Conservation (phyloP, 1,140 invertebrate species). For the Drosophila tsacasi region DNA sequence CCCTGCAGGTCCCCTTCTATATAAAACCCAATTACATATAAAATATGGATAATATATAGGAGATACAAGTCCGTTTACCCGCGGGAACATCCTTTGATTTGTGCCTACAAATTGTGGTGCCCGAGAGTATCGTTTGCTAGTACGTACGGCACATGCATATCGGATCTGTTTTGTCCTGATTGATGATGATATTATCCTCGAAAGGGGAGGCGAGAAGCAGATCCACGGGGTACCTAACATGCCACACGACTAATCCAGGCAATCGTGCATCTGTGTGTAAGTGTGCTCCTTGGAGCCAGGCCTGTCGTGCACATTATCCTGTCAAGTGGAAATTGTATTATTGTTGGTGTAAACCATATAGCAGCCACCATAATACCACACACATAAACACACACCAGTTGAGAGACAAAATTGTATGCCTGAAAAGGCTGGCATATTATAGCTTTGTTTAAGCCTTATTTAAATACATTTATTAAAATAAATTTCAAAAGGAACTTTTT, state of each 20-base stretch:
- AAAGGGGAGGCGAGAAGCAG: not conserved
- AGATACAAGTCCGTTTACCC: conserved; percentile 3
- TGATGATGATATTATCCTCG: conserved; percentile 68
- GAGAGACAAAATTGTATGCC: conserved; percentile 42
- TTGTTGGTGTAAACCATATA: conserved; percentile 50
- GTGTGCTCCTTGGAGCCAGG: conserved; percentile 43
- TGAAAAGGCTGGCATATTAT: conserved; percentile 12
- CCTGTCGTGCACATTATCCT: conserved; percentile 64
- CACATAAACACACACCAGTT: conserved; percentile 11
- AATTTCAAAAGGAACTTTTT: not conserved
- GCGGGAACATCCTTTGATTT: conserved; percentile 37
- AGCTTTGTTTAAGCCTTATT: not conserved
- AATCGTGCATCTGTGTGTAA: conserved; percentile 24
- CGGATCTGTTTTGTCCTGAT: conserved; percentile 69
- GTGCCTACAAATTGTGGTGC: conserved; percentile 56
- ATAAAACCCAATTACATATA: conserved; percentile 23
- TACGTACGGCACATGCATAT: conserved; percentile 68
- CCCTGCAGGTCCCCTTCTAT: not conserved
- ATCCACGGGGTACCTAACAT: conserved; percentile 2
- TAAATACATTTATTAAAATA: conserved; percentile 7
- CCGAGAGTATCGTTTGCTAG: conserved; percentile 57
- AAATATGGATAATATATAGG: conserved; percentile 41
- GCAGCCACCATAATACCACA: conserved; percentile 30
- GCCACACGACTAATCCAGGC: conserved; percentile 47
- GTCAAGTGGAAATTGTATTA: conserved; percentile 70